Base-by-base conservation (phyloP, 2,797 vertebrate species). In the Crocodylus rhombifer region DNA sequence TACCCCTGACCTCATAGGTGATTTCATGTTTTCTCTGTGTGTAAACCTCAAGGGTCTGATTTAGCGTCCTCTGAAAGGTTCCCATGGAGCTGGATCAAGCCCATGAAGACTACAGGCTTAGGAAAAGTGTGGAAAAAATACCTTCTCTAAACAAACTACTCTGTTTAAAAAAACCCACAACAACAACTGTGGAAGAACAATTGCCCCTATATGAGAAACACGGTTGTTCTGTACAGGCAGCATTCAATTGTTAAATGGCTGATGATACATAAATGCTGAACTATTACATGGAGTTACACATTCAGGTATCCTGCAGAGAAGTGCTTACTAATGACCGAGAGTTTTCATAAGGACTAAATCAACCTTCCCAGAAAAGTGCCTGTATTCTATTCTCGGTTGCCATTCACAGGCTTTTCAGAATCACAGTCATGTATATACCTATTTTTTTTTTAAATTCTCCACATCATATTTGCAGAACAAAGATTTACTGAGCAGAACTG, bases 401-500 rank as follows among this genome's bases (percentile, higher is more conserved):
- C 94, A 96, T 95, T 97, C 93, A 95, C 93, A 93, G 97, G 95
- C 95, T 97, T 97, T 96, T 94, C 92, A 95, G 92, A 97, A 56
- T 96, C 92, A 91, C 95, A 97, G 96, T 96, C 94, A 97, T 95
- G 95, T 55, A 55, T 33, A 51, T 36, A 28, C 77, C 80, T 94
- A 94, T 89, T 95, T 92, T 93, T 79, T 51, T 93, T 95, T 96
- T 93, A 91, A 91, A 93, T 77, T 78, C 94, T 94, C 96, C 42
- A 79, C 91, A 96, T 93, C 95, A 91, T 93, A 96, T 86, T 93
- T 97, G 96, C 95, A 95, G 95, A 97, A 92, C 84, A 93, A 95
- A 96, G 91, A 97, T 98, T 98, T 97, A 97, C 97, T 98, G 95
- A 97, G 96, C 96, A 97, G 92, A 91, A 91, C 93, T 96, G 97